These are phyloP conservation scores for Muricea muricata DNA, from an alignment of 92 coral and sea anemone species.

Conservation along the genomic window DNA sequence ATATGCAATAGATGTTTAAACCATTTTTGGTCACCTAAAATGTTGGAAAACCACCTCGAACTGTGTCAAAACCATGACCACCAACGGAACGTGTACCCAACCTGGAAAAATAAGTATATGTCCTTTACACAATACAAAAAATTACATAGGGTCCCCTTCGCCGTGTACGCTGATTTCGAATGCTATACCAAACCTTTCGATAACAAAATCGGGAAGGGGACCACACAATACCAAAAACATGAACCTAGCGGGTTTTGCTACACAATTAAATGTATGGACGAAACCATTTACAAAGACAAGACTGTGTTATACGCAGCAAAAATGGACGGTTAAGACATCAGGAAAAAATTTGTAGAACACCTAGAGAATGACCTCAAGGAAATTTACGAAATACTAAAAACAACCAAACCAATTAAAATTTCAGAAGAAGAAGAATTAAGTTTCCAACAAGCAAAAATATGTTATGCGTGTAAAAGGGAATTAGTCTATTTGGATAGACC, in stretches of 20 bases:
- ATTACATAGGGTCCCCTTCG: slow-evolving; percentile 58
- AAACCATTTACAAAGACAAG: no score
- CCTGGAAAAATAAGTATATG: neutral
- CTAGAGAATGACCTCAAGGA: slow-evolving; percentile 32
- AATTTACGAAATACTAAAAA: slow-evolving; percentile 20
- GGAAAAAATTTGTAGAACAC: slow-evolving; percentile 42
- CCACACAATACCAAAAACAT: slow-evolving; percentile 52
- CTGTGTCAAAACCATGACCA: neutral
- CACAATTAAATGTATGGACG: slow-evolving; percentile 55
- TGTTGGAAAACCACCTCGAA: neutral
- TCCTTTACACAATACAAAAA: slow-evolving; percentile 38
- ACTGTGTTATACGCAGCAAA: slow-evolving; percentile 20
- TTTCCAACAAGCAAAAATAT: slow-evolving; percentile 9
- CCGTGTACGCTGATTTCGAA: slow-evolving; percentile 69
- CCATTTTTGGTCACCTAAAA: neutral
- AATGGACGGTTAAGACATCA: slow-evolving; percentile 23
- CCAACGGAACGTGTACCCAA: neutral
- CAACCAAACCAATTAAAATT: neutral
- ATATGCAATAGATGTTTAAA: neutral
- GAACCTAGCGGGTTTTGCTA: slow-evolving; percentile 54
- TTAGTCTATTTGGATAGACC: no score
- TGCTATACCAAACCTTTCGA: slow-evolving; percentile 32
- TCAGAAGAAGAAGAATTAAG: slow-evolving; percentile 5
- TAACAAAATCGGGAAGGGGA: slow-evolving; percentile 26
- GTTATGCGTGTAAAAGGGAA: slow-evolving; percentile 42